Evolutionary conservation across 2,888 invertebrate genomes (phyloP).

Genomic region (Escarpia spicata): DNA sequence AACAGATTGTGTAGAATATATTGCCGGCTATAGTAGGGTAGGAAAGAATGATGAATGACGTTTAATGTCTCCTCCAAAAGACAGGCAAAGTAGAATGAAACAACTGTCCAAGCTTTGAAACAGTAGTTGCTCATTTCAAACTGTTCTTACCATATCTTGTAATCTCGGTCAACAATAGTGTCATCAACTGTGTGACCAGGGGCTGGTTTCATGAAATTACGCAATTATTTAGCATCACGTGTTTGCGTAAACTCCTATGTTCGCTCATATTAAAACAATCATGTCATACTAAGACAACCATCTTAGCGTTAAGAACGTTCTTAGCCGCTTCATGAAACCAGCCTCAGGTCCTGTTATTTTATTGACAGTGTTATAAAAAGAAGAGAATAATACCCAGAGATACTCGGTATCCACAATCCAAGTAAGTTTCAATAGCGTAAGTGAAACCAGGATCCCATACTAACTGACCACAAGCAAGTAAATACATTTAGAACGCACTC

Average conservation of each 20-base stretch:
- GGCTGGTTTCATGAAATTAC: too few species aligned
- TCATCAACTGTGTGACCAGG: neutral
- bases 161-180: neutral
- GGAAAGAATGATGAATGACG: too few species aligned
- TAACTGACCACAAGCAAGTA: neutral
- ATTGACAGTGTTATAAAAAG: neutral
- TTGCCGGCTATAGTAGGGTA: too few species aligned
- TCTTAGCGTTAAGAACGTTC: too few species aligned
- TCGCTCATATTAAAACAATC: too few species aligned
- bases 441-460: neutral
- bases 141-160: neutral
- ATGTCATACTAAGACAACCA: too few species aligned
- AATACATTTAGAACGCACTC: neutral
- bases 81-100: too few species aligned
- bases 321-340: neutral
- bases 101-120: too few species aligned
- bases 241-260: too few species aligned
- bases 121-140: neutral
- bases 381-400: neutral
- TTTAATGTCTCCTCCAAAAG: too few species aligned
- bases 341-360: neutral
- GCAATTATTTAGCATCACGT: too few species aligned
- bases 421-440: neutral
- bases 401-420: neutral
- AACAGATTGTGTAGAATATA: too few species aligned